phyloP scores from a whole-genome alignment of 2,113 vertebrate species.

The Prolemur simus region DNA sequence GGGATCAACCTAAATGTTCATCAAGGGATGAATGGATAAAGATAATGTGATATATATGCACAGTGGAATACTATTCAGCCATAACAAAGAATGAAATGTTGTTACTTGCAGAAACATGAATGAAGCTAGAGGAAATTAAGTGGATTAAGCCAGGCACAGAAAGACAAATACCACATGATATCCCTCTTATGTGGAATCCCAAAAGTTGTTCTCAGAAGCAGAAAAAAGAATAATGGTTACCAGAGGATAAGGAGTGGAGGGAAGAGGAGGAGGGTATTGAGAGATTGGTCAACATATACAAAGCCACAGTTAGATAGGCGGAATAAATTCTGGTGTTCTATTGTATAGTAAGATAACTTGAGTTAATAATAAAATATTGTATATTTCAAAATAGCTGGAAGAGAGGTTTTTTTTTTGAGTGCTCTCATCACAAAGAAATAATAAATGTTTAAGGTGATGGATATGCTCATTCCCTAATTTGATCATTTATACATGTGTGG shows the following conservation, averaged over 20 bases:
- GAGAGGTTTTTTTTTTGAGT: background rate
- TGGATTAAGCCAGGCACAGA: background rate
- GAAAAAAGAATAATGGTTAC: background rate
- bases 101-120: background rate
- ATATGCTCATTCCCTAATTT: background rate
- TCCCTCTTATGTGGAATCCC: background rate
- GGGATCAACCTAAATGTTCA: background rate
- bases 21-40: background rate
- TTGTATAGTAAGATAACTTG: background rate
- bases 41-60: background rate
- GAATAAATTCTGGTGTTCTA: background rate
- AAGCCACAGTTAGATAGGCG: background rate
- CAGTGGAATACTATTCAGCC: background rate
- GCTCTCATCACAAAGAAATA: background rate
- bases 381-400: background rate
- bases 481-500: background rate
- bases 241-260: background rate
- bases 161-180: background rate
- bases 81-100: background rate
- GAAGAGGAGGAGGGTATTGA: background rate
- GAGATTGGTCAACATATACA: background rate
- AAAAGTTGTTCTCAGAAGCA: background rate
- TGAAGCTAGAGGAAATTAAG: background rate
- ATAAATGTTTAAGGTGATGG: background rate
- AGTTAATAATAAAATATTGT: background rate